Base-by-base conservation (phyloP, 2,888 invertebrate genomes). In the Liodrosophila aerea region DNA sequence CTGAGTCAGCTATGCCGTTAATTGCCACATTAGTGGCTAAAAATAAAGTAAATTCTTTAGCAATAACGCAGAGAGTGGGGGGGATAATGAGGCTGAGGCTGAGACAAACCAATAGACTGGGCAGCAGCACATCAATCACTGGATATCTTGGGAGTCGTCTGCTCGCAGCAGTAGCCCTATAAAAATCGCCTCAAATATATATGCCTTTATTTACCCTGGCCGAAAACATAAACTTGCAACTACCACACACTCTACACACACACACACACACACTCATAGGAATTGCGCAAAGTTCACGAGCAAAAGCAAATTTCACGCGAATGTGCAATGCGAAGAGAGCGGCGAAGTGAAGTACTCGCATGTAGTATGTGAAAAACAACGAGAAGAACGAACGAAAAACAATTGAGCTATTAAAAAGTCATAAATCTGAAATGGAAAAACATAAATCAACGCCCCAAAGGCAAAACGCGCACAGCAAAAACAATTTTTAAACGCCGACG, bases 321-420 rank as follows among this genome's bases (percentile, higher is more conserved):
- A 78, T 78, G 65, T 77, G 77, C 75, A 81, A 68, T 65, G 62
- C 56, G 67, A 74, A 75, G 70, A 64, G 61, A 54, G 66, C 59
- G 46, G 37, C 52, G 44, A 60, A 56, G 13, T n/a, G 29, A 34
- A 47, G 27, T 12, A 52, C 16, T 37, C 44, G 52, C 39, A 47
- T 11, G 1, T 12, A 41, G 12, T 7, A 15, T 3, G 9, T 4
- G 7, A 18, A 16, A 12, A 37, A 8, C 7, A 34, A 13, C 2
- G 8, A 13, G 18, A 18, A 1, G 16, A 15, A 13, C 68, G 61
- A 70, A 63, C 72, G 59, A 61, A 67, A 72, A 76, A 76, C 76
- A 76, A 80, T 80, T 76, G 83, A 78, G 78, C 78, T 82, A 80
- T 80, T 80, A 80, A 80, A 80, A 80, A 80, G 83, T 76, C 78